Evolutionary conservation across 1,140 invertebrate species (phyloP), one percentile per base, ranked within the genome.

Genomic region (Lerema accius): DNA sequence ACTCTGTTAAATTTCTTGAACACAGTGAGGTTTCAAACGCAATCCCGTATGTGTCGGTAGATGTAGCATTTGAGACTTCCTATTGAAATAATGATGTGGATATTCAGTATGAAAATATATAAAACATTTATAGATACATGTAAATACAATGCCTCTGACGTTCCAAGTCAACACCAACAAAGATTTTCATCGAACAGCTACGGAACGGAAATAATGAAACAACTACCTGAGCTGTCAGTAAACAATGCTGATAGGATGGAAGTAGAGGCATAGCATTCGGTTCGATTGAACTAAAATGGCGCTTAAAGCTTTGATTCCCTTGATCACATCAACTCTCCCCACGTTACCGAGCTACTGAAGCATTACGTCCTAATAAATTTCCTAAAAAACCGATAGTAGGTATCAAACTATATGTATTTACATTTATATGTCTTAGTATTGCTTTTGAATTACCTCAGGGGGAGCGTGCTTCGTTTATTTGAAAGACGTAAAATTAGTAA

Each of bases 391-490:
- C 79, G 75, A 83, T 83, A 82, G 82, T 87, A 89, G 64, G 75
- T 80, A 80, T 77, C 86, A 90, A 90, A 90, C 86, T 90, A 88
- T 90, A 89, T 88, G 78, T 89, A 90, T 90, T 85, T 90, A 90
- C 88, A 90, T 86, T 84, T 89, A 90, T 90, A 90, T 89, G 84
- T 90, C 87, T 75, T 88, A 86, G 78, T 90, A 90, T 89, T 90
- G 86, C 86, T 90, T 89, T 90, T 83, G 80, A 84, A 76, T 90
- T 86, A 84, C 80, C 76, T 86, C 75, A 78, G 87, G 86, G 53
- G 87, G 86, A 85, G 87, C 83, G 85, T 90, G 87, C 84, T 78
- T 84, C 82, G 69, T 78, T 80, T 78, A 81, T 73, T 78, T 82
- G 67, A 82, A 78, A 81, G 64, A 81, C 75, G 78, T 86, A 80